Evolutionary conservation across 2,888 invertebrate genomes (phyloP).

Genomic region (Drosophila nigricruria): DNA sequence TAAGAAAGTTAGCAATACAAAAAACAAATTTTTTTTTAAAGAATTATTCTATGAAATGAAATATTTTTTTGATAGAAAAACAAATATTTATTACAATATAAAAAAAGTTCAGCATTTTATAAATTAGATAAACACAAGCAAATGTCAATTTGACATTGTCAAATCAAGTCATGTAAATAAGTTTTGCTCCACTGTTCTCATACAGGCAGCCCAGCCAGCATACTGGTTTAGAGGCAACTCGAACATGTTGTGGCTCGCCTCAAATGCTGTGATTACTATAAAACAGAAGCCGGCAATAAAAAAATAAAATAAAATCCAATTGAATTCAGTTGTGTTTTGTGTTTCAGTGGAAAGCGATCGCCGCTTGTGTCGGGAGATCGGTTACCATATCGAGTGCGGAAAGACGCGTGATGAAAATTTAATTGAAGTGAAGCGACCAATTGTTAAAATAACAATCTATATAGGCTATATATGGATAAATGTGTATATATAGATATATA

Average conservation of each 20-base stretch:
- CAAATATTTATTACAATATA: background rate
- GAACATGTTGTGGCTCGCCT: conserved; percentile 52
- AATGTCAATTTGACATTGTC: background rate
- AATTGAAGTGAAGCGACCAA: conserved; percentile 33
- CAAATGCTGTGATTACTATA: conserved; percentile 27
- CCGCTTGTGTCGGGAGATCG: conserved; percentile 2
- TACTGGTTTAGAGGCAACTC: conserved; percentile 24
- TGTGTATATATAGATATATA: background rate
- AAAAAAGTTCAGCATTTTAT: background rate
- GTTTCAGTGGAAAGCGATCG: conserved; percentile 42
- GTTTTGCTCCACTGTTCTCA: background rate
- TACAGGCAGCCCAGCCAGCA: background rate
- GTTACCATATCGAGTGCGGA: conserved; percentile 4
- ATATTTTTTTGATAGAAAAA: background rate
- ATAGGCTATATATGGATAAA: background rate
- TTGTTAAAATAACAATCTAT: conserved; percentile 14
- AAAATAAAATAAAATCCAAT: conserved; percentile 16
- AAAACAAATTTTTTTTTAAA: background rate
- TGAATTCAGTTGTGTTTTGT: conserved; percentile 52
- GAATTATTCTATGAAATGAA: background rate
- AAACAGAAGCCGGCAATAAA: conserved; percentile 31
- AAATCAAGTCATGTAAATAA: background rate
- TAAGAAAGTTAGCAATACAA: background rate
- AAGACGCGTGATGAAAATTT: conserved; percentile 34
- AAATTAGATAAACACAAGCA: background rate